Percentiles rank a stretch among this genome's conserved stretches.
phyloP scores from a whole-genome alignment of 2,113 vertebrate species.

The Phylloscopus trochiloides region DNA sequence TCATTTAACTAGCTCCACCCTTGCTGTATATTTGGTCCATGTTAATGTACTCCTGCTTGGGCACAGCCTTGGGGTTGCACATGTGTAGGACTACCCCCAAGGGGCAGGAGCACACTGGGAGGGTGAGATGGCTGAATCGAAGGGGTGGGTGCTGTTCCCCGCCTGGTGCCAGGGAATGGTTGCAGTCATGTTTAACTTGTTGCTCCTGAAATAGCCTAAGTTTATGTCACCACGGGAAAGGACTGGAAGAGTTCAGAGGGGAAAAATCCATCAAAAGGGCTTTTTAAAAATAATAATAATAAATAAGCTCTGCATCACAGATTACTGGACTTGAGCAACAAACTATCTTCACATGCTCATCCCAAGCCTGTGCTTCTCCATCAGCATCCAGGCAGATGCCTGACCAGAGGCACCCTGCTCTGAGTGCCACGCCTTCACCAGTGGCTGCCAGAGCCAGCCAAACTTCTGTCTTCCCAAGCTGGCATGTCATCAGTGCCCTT shows the following conservation, averaged over 20 bases:
- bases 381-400: not conserved
- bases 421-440: accelerated
- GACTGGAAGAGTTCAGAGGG: constrained; percentile 15
- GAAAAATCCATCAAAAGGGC: constrained; percentile 24
- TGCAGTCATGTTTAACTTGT: not conserved
- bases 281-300: not conserved
- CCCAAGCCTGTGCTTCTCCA: accelerated
- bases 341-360: not conserved
- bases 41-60: not conserved
- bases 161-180: not conserved
- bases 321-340: accelerated
- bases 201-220: constrained; percentile 46
- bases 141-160: not conserved
- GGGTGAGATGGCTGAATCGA: not conserved
- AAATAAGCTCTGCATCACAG: not conserved
- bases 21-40: not conserved
- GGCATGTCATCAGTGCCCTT: not conserved
- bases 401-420: not conserved
- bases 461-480: not conserved
- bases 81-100: accelerated
- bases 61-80: not conserved
- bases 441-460: not conserved
- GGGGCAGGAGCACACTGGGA: not conserved
- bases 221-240: not conserved
- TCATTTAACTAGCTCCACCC: not conserved